phyloP scores from a whole-genome alignment of 2,888 invertebrate species.

The Theodoxus fluviatilis region DNA sequence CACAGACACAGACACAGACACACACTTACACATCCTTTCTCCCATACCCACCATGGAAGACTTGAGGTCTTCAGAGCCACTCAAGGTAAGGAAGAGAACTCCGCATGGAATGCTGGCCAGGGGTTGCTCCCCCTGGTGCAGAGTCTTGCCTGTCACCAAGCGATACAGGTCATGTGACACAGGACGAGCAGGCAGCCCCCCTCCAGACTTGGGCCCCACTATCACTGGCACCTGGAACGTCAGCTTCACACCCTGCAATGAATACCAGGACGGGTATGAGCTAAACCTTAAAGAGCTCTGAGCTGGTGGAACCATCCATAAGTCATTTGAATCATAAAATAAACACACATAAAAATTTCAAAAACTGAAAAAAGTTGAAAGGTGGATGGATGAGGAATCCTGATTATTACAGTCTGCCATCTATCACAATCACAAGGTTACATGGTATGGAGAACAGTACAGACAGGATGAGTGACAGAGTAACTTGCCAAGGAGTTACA shows the following conservation, averaged over 20 bases:
- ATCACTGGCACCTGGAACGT: slow-evolving; percentile 55
- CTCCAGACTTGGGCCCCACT: slow-evolving; percentile 50
- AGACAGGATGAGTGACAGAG: no score
- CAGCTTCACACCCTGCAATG: slow-evolving; percentile 38
- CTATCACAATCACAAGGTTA: no score
- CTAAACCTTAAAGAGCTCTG: no score
- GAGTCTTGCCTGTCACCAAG: slow-evolving; percentile 28
- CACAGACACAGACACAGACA: not conserved
- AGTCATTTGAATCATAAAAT: no score
- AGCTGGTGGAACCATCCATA: no score
- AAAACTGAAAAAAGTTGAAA: no score
- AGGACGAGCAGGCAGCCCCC: slow-evolving; percentile 18
- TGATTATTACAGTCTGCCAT: no score
- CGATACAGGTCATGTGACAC: slow-evolving; percentile 36
- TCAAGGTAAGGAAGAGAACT: slow-evolving; percentile 52
- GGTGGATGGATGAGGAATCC: no score
- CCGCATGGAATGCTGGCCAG: slow-evolving; percentile 39
- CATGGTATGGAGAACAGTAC: no score
- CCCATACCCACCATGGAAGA: slow-evolving; percentile 31
- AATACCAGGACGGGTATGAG: no score
- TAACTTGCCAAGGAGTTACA: no score
- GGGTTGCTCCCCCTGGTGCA: slow-evolving; percentile 29
- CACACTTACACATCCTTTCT: not conserved
- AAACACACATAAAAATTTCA: no score
- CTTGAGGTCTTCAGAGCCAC: slow-evolving; percentile 37